Conservation (phyloP, 37 sponge, comb jelly and placozoan species). For the Hexactinellida sp. region DNA sequence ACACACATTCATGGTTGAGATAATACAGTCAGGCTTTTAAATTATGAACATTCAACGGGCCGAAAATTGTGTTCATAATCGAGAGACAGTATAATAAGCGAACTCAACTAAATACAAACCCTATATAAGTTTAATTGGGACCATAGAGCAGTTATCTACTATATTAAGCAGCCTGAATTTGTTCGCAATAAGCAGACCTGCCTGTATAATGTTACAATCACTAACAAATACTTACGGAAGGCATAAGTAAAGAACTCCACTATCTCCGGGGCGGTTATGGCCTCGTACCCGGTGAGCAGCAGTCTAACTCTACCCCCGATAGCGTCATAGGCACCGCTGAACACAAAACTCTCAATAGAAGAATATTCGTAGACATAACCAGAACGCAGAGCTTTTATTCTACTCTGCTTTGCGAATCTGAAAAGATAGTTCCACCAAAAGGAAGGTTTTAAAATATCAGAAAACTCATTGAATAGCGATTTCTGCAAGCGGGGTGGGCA, state of each 20-base stretch:
- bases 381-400: neutral
- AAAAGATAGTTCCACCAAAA: neutral
- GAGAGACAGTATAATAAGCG: too few species aligned
- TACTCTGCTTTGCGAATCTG: neutral
- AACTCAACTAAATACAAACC: too few species aligned
- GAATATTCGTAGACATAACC: neutral
- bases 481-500: slow-evolving; percentile 2
- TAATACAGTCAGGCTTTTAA: neutral
- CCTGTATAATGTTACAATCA: too few species aligned
- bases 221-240: neutral
- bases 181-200: too few species aligned
- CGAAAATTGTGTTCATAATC: too few species aligned
- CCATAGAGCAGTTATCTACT: too few species aligned
- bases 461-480: neutral
- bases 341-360: neutral
- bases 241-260: neutral
- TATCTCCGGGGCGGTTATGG: neutral
- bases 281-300: neutral
- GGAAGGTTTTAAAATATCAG: neutral
- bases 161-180: too few species aligned
- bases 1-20: too few species aligned
- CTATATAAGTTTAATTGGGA: too few species aligned
- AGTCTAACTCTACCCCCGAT: neutral
- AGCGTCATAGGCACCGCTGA: neutral
- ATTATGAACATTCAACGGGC: neutral